Base-by-base conservation (phyloP, 2,113 vertebrate genomes). In the Calidris pugnax region DNA sequence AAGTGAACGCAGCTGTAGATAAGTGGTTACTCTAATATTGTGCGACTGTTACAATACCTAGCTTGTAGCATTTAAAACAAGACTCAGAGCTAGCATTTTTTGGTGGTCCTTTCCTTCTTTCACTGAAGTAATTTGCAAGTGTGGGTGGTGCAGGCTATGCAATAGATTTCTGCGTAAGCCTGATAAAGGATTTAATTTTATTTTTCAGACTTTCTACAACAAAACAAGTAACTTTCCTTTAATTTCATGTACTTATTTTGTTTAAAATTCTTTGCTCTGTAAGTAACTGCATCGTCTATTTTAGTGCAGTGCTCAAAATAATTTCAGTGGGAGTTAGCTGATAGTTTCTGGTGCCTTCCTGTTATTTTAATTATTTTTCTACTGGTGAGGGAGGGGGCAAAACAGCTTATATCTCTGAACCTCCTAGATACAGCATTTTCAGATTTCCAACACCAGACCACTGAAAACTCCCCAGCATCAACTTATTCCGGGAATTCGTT, bases 261-360 rank as follows among this genome's bases (percentile, higher is more conserved):
- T 60, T 92, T 95, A 71, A 88, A 89, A 63, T 87, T 85, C 63
- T 69, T 96, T 85, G 81, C 82, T 76, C 5, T 93, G 75, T 87
- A 87, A 90, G 82, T 75, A 82, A 55, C 73, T 95, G 83, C 80
- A 94, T 75, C 4, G 3, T 95, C 93, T 97, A 74, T 95, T 97
- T 97, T 91, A 87, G 92, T 86, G 71, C 59, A 74, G 56, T 71
- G 72, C 95, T 95, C 30, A 92, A 94, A 98, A 91, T 94, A 91
- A 82, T 95, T 97, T 96, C 60, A 77, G 89, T 88, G 76, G 96
- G 96, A 96, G 96, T 94, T 95, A 94, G 87, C 75, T 90, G 95
- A 89, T 77, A 79, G 72, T 66, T 91, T 95, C 47, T 96, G 47
- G 19, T 85, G 53, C 75, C 92, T 87, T 92, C 27, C 62, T 97